These are phyloP conservation scores for Trematocara marginatum DNA, from an alignment of 2,113 vertebrate genomes.

Conservation along the genomic window DNA sequence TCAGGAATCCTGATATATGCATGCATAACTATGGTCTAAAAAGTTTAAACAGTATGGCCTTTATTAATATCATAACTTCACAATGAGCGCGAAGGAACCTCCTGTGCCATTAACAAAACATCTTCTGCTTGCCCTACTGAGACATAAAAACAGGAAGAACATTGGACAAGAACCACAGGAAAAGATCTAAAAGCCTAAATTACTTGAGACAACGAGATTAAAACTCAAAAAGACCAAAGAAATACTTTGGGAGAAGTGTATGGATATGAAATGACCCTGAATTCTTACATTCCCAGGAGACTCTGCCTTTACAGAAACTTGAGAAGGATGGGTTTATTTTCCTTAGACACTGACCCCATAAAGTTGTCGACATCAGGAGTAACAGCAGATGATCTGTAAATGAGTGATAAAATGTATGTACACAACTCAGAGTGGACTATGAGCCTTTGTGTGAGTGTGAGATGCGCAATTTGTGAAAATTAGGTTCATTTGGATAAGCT, in stretches of 20 bases:
- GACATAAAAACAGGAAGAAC: not conserved
- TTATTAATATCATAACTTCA: not conserved
- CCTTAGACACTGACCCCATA: not conserved
- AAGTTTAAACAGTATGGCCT: not conserved
- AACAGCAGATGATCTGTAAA: not conserved
- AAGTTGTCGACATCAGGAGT: not conserved
- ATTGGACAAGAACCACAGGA: not conserved
- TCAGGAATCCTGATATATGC: not conserved
- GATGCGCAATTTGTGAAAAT: not conserved
- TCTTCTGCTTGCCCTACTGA: not conserved
- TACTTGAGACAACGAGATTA: slow-evolving; percentile 6
- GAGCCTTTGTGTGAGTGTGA: not conserved
- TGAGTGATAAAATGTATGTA: not conserved
- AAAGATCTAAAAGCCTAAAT: slow-evolving; percentile 2
- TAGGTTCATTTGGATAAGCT: not conserved
- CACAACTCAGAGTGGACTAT: not conserved
- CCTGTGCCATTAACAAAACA: not conserved
- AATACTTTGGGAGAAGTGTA: not conserved
- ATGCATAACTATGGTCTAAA: not conserved
- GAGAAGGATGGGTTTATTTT: slow-evolving; percentile 17
- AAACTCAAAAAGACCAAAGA: not conserved
- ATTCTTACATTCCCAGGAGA: slow-evolving; percentile 39
- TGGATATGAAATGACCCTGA: not conserved
- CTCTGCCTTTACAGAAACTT: not conserved
- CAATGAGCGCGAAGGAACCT: not conserved